Base-by-base conservation (phyloP, 2,888 invertebrate species). In the Molorchus minor region DNA sequence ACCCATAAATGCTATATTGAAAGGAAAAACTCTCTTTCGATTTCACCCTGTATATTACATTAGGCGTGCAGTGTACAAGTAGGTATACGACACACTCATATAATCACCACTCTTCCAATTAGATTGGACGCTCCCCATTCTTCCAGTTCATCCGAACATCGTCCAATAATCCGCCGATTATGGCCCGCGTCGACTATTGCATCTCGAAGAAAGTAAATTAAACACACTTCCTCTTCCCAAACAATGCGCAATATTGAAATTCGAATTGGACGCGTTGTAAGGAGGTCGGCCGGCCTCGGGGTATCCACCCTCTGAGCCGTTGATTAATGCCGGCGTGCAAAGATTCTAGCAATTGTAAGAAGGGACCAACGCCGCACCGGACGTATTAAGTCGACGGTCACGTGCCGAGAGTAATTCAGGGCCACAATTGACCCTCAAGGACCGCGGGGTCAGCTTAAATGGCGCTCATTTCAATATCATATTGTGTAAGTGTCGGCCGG, bases 391-490 rank as follows among this genome's bases (percentile, higher is more conserved):
- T 59, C 57, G 59, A 52, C 55, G 57, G 64, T 65, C 64, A 62
- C 62, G 64, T 65, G 64, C 62, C 33, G 51, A 46, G 58, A 45
- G 64, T 60, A 65, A 65, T 65, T 65, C 64, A 51, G 61, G 44
- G 53, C 56, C 44, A 46, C 57, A 62, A 65, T 57, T 58, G 64
- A 60, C 64, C 62, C 64, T 65, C 46, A 38, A 58, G 59, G 64
- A 60, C 41, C 38, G 55, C 53, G 56, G 64, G 64, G 64, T 65
- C 64, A 62, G 55, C 55, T 58, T 58, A 43, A 65, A 65, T 57
- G 64, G 59, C 43, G 57, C 59, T 57, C 64, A 65, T 65, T 65
- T 65, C 64, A 65, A 65, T 62, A 60, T 65, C 62, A 55, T 57
- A 65, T 65, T 65, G 60, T 65, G 62, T 58, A 62, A 65, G 62